Evolutionary conservation across 2,888 invertebrate genomes (phyloP).

Genomic region (Urechis unicinctus): DNA sequence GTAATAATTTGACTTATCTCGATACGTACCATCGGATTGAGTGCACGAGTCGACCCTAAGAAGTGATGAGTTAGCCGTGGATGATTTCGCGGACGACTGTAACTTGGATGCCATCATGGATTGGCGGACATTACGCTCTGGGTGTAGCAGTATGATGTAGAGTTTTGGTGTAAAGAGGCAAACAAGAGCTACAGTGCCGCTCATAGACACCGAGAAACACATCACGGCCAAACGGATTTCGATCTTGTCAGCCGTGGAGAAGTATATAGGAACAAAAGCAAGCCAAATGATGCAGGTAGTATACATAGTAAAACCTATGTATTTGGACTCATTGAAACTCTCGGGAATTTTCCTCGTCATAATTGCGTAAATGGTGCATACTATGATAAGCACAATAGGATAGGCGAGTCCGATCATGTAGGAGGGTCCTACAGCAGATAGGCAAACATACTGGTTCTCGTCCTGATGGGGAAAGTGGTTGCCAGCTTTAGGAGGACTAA

Average conservation of each 20-base stretch:
- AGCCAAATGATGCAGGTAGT: constrained; percentile 71
- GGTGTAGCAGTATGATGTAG: constrained; percentile 81
- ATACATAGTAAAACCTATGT: constrained; percentile 69
- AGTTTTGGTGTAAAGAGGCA: constrained; percentile 91
- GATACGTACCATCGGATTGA: constrained; percentile 42
- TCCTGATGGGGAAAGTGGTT: constrained; percentile 85
- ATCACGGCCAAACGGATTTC: constrained; percentile 87
- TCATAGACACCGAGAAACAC: constrained; percentile 90
- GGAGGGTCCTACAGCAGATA: constrained; percentile 56
- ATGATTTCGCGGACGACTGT: constrained; percentile 5
- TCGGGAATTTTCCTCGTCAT: constrained; percentile 53
- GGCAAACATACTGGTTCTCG: constrained; percentile 84
- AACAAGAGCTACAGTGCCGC: constrained; percentile 85
- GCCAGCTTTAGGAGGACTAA: constrained; percentile 81
- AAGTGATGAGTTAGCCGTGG: constrained; percentile 26
- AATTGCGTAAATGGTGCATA: constrained; percentile 55
- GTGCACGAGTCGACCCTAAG: constrained; percentile 46
- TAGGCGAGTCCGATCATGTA: constrained; percentile 64
- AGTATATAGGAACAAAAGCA: constrained; percentile 60
- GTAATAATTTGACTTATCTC: too few relatives aligned
- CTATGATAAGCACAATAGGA: constrained; percentile 80
- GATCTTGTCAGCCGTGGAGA: constrained; percentile 54
- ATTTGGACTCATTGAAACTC: constrained; percentile 53
- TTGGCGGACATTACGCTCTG: constrained; percentile 82
- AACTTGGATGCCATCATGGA: constrained; percentile 39